These are phyloP conservation scores for Callaeas wilsoni DNA, from an alignment of 2,113 vertebrate species.

Conservation along the genomic window DNA sequence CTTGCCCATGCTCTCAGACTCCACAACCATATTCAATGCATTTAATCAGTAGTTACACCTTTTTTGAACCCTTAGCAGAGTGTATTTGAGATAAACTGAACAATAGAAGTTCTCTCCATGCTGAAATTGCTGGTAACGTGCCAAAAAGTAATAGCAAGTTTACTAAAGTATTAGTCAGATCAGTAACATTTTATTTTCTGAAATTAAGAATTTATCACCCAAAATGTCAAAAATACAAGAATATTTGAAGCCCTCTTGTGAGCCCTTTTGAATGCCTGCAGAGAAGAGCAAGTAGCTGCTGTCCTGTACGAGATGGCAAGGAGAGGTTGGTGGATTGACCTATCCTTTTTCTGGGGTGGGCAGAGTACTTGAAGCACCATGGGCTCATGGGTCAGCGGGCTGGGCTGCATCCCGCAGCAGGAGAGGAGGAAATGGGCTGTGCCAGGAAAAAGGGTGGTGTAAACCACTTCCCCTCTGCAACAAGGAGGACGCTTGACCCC, in stretches of 20 bases:
- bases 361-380: not conserved
- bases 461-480: slow-evolving; percentile 19
- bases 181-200: not conserved
- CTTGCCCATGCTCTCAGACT: not conserved
- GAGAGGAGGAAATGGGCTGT: slow-evolving; percentile 8
- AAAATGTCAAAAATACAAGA: not conserved
- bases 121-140: not conserved
- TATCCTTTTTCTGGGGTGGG: not conserved
- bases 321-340: not conserved
- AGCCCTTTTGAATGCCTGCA: not conserved
- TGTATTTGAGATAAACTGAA: not conserved
- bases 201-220: not conserved
- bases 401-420: not conserved
- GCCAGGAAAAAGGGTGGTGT: slow-evolving; percentile 60
- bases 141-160: not conserved
- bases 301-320: not conserved
- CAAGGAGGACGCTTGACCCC: not conserved
- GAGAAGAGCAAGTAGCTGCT: not conserved
- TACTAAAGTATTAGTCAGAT: not conserved
- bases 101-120: not conserved
- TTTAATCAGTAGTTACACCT: not conserved
- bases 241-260: not conserved
- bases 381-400: not conserved
- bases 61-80: not conserved
- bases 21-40: not conserved